These are phyloP conservation scores for Hemichromis elongatus DNA, from an alignment of 2,113 vertebrate genomes.

Conservation along the genomic window DNA sequence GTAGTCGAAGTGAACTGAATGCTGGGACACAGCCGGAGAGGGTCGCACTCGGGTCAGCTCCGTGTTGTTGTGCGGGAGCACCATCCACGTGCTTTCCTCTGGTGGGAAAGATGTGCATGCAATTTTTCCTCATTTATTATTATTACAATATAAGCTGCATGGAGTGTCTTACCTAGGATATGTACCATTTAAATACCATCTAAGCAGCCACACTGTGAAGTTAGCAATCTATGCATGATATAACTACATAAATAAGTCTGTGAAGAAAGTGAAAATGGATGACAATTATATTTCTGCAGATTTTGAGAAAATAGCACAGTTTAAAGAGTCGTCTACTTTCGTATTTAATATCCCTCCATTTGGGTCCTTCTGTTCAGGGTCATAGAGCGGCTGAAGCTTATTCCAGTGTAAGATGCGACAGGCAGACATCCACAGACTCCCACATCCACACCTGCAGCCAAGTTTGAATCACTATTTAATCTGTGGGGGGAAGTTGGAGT, in stretches of 20 bases:
- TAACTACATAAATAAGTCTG: background rate
- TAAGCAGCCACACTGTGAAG: background rate
- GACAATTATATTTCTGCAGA: background rate
- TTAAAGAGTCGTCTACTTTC: background rate
- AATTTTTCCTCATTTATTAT: background rate
- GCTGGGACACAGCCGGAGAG: slow-evolving; percentile 67
- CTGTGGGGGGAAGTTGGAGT: background rate
- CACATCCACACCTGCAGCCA: background rate
- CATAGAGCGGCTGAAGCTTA: background rate
- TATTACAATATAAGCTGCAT: background rate
- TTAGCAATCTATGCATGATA: background rate
- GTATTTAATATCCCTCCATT: background rate
- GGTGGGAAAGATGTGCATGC: background rate
- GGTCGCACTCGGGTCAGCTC: slow-evolving; percentile 82
- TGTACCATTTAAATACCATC: background rate
- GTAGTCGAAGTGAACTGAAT: slow-evolving; percentile 82
- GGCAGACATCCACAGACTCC: background rate
- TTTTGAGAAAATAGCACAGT: background rate
- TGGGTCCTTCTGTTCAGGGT: background rate
- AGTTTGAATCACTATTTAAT: background rate
- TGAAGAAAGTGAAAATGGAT: background rate
- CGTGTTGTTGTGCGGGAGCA: slow-evolving; percentile 88
- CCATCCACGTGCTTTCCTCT: slow-evolving; percentile 83
- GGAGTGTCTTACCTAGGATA: background rate
- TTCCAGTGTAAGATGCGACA: background rate